Evolutionary conservation across 1,140 invertebrate genomes (phyloP), one percentile per base, ranked within the genome.

Genomic region (Euura lappo): DNA sequence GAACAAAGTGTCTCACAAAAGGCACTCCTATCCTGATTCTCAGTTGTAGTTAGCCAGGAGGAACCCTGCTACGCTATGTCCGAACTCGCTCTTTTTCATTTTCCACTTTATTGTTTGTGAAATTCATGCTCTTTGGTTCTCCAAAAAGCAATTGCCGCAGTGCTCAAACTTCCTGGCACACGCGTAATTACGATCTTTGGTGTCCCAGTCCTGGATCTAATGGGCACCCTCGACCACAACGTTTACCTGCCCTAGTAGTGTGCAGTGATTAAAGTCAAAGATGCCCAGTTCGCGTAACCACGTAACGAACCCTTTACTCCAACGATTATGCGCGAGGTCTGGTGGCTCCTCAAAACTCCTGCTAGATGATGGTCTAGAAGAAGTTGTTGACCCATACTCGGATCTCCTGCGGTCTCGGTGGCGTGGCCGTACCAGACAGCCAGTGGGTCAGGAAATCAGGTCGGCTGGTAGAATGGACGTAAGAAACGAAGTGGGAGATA

Each of bases 361-460:
- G 51, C 6, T 60, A 60, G 51, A 60, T 60, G 8, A 6, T 60
- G 13, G 51, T n/a, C 28, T 28, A 28, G 5, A 60, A n/a, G 51
- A 60, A 60, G 5, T 4, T 60, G 13, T n/a, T 60, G 51, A 60
- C 51, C 51, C 13, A n/a, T 11, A 60, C 51, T 60, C 51, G 13
- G 6, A 60, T n/a, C 51, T 60, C 51, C 6, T 11, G 51, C 51
- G 13, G 69, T 70, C 69, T 70, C n/a, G 45, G 66, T 71, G 69
- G 72, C n/a, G 28, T 45, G 42, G 45, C 46, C 51, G 46, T 71
- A 67, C 67, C 70, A 43, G 71, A 51, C 72, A 75, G 75, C 28
- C 82, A 86, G 78, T 86, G 78, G 84, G 85, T 86, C 84, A 86
- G 80, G 80, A 85, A 85, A 86, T 85, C 82, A 82, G 83, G 85